These are phyloP conservation scores for Phrynocephalus guinanensis DNA, from an alignment of 2,797 vertebrate genomes.

Conservation along the genomic window DNA sequence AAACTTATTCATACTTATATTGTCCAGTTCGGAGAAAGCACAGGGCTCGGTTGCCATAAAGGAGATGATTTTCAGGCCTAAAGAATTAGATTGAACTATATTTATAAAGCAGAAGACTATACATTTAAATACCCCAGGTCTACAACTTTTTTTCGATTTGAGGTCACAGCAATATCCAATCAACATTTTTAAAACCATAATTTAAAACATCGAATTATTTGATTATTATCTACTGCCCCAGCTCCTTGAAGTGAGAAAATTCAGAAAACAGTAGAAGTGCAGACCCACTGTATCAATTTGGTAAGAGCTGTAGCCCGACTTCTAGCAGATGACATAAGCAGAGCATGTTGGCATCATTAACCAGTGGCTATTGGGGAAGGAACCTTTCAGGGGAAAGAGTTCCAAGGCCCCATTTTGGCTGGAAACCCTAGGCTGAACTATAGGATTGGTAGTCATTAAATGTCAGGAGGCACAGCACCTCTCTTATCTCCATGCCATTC, in stretches of 20 bases:
- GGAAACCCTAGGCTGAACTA: no score
- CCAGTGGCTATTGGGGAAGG: no score
- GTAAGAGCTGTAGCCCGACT: not conserved
- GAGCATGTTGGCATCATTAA: not conserved
- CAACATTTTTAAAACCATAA: not conserved
- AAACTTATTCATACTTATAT: constrained; percentile 84
- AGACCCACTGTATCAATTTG: not conserved
- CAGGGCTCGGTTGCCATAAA: constrained; percentile 93
- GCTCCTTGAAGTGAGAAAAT: not conserved
- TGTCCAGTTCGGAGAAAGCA: constrained; percentile 84
- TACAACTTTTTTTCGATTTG: not conserved
- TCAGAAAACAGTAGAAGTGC: not conserved
- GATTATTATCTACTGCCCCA: not conserved
- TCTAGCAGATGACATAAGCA: not conserved
- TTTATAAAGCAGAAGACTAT: constrained; percentile 21
- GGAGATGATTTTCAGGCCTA: constrained; percentile 86
- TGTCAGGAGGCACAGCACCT: no score
- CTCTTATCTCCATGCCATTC: no score
- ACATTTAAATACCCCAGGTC: constrained; percentile 1
- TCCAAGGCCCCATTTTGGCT: no score
- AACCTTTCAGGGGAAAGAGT: not conserved
- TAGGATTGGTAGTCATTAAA: no score
- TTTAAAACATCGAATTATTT: not conserved
- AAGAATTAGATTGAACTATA: constrained; percentile 43
- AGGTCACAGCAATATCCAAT: not conserved